Percentiles rank a stretch among this genome's conserved stretches.
phyloP scores from a whole-genome alignment of 2,797 vertebrate species.

The Enteromius thamalakanensis region DNA sequence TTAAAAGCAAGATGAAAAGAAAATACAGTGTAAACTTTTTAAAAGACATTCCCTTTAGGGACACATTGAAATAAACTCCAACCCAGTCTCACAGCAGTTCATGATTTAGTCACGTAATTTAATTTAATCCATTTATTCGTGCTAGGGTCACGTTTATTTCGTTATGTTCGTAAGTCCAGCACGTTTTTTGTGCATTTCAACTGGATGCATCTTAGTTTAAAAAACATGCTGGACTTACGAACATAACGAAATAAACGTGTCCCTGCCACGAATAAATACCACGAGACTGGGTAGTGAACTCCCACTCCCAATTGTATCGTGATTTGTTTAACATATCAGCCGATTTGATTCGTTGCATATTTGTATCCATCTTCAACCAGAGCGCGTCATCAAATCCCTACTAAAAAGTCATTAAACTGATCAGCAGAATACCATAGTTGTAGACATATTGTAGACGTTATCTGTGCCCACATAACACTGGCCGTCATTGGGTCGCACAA shows the following conservation, averaged over 20 bases:
- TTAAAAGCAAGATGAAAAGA: not conserved
- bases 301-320: not conserved
- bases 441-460: slow-evolving; percentile 91
- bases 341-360: not conserved
- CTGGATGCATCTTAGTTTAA: too few relatives aligned
- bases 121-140: too few relatives aligned
- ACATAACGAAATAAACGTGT: too few relatives aligned
- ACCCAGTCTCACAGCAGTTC: too few relatives aligned
- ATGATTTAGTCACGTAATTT: too few relatives aligned
- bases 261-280: too few relatives aligned
- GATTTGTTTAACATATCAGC: not conserved
- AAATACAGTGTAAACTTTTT: not conserved
- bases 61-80: not conserved
- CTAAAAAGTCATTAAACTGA: not conserved
- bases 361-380: not conserved
- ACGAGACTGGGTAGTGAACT: not conserved
- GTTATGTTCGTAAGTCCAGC: too few relatives aligned
- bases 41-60: not conserved
- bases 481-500: slow-evolving; percentile 93
- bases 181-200: too few relatives aligned
- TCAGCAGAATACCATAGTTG: slow-evolving; percentile 80
- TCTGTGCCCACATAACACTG: slow-evolving; percentile 85
- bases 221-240: too few relatives aligned
- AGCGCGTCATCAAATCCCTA: not conserved
- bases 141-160: too few relatives aligned